Evolutionary conservation across 2,113 vertebrate species (phyloP).

Genomic region (Irena cyanogastra): DNA sequence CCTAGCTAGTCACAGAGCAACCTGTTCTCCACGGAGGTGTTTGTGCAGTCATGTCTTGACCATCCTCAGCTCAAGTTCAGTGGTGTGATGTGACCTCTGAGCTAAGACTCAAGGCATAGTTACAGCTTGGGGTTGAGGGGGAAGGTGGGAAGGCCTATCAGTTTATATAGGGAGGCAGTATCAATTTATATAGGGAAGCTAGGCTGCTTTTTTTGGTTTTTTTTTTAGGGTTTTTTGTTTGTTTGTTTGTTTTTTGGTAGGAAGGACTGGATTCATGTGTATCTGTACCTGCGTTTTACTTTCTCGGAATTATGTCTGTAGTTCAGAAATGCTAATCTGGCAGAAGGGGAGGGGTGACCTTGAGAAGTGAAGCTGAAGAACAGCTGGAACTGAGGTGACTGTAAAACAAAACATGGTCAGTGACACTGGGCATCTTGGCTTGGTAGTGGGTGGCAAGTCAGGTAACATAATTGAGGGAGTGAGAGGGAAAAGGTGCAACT

Average conservation of each 20-base stretch:
- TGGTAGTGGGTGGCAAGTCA: background rate
- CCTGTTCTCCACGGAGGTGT: background rate
- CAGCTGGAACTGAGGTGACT: background rate
- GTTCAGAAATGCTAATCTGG: background rate
- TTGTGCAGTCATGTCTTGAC: background rate
- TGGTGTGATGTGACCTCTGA: background rate
- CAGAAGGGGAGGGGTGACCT: background rate
- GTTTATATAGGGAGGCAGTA: fast-evolving
- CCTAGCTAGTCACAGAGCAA: background rate
- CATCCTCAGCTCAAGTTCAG: background rate
- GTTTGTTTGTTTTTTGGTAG: background rate
- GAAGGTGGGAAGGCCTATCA: background rate
- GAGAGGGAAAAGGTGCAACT: background rate
- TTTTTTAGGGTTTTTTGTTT: background rate
- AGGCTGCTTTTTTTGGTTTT: background rate
- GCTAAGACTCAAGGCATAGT: background rate
- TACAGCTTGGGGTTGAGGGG: background rate
- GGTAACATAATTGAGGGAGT: too few relatives aligned
- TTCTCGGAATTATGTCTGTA: background rate
- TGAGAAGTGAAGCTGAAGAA: background rate
- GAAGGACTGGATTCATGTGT: background rate
- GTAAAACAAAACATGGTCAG: background rate
- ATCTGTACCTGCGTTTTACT: background rate
- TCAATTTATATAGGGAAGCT: background rate
- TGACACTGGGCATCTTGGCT: background rate